Evolutionary conservation across 2,113 vertebrate species (phyloP).

Genomic region (Antechinus flavipes): DNA sequence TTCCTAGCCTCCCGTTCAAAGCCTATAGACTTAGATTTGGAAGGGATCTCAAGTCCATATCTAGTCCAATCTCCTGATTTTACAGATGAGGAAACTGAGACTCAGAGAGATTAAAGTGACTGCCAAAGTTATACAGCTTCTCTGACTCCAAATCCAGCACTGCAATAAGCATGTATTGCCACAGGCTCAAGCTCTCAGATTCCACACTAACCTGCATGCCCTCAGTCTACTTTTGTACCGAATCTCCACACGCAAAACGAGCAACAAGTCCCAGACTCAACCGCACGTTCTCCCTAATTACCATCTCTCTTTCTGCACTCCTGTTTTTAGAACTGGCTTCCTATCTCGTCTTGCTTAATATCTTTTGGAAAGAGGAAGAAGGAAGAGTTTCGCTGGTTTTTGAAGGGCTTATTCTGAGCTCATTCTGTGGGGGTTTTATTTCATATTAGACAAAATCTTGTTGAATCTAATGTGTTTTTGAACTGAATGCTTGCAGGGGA

Average conservation of each 20-base stretch:
- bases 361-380: background rate
- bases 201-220: background rate
- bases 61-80: background rate
- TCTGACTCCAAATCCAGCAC: background rate
- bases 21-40: background rate
- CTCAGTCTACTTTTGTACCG: background rate
- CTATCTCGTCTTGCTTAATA: background rate
- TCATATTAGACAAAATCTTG: background rate
- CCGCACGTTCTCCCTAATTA: background rate
- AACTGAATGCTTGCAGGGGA: background rate
- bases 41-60: background rate
- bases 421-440: background rate
- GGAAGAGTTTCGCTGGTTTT: background rate
- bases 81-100: background rate
- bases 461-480: background rate
- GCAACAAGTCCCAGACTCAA: background rate
- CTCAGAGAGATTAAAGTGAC: background rate
- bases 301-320: background rate
- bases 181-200: background rate
- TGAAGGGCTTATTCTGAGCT: background rate
- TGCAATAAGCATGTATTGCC: background rate
- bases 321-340: background rate
- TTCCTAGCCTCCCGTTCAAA: background rate
- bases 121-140: background rate
- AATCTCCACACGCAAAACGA: background rate